These are phyloP conservation scores for Drosophila mayri DNA, from an alignment of 1,140 invertebrate genomes.

Conservation along the genomic window DNA sequence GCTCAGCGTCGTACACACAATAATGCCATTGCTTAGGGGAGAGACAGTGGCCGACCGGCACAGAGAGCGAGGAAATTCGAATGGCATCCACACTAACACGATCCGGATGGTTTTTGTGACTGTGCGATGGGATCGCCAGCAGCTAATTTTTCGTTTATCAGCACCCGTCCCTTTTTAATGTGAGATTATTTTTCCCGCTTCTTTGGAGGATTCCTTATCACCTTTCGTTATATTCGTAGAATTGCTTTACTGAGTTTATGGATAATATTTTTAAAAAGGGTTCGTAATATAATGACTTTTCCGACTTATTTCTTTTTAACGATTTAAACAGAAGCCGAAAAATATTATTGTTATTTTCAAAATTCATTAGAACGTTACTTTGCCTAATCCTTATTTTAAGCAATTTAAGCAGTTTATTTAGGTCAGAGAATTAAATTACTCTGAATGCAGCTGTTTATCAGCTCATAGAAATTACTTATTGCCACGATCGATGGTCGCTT, in stretches of 20 bases:
- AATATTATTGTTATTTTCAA: background rate
- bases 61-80: conserved; percentile 42
- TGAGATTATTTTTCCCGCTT: background rate
- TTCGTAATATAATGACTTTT: background rate
- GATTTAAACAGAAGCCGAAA: background rate
- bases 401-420: too few species aligned
- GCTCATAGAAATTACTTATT: background rate
- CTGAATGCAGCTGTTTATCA: background rate
- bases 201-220: background rate
- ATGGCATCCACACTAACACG: conserved; percentile 62
- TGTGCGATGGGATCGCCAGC: background rate
- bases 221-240: too few species aligned
- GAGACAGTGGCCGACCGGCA: conserved; percentile 14
- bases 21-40: conserved; percentile 15
- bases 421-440: background rate
- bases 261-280: background rate
- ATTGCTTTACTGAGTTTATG: too few species aligned
- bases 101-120: conserved; percentile 24
- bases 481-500: conserved; percentile 1
- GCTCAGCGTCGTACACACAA: conserved; percentile 26
- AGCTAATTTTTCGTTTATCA: conserved; percentile 22
- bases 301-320: too few species aligned
- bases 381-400: too few species aligned
- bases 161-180: background rate
- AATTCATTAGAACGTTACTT: background rate